phyloP scores from a whole-genome alignment of 2,113 vertebrate species.

The Dipodomys stephensi region DNA sequence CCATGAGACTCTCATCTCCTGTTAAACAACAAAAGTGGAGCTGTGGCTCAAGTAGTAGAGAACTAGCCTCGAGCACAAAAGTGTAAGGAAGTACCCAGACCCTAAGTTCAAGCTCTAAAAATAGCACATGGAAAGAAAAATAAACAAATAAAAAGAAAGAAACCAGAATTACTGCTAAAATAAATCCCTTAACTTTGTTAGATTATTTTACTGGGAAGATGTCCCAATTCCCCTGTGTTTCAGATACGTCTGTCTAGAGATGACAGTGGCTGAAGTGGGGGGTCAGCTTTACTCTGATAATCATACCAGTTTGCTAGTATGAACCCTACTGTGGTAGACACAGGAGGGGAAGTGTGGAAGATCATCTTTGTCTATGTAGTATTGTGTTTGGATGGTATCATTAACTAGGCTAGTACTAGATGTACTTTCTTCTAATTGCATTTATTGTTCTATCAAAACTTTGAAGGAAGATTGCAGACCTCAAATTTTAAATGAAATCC shows the following conservation, averaged over 20 bases:
- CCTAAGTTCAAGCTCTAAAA: too few species aligned
- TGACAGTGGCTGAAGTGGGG: too few species aligned
- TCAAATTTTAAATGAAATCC: neutral
- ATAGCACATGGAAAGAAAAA: too few species aligned
- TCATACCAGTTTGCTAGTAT: neutral
- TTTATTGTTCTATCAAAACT: neutral
- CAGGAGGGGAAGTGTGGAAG: neutral
- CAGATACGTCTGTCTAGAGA: neutral
- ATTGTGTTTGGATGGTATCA: neutral
- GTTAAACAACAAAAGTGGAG: too few species aligned
- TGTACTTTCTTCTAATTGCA: neutral
- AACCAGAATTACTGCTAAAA: neutral
- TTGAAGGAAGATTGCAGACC: neutral
- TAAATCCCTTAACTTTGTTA: neutral
- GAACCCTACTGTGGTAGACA: neutral
- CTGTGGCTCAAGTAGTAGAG: too few species aligned
- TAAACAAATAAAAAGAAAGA: neutral
- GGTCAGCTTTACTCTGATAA: neutral
- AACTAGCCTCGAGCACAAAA: too few species aligned
- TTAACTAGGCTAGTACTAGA: constrained; percentile 9
- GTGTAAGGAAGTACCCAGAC: too few species aligned
- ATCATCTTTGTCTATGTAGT: neutral
- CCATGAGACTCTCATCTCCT: too few species aligned
- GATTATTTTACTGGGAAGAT: neutral
- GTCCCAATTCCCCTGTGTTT: neutral